These are phyloP conservation scores for Oreochromis niloticus DNA, from an alignment of 2,113 vertebrate species.

Conservation along the genomic window DNA sequence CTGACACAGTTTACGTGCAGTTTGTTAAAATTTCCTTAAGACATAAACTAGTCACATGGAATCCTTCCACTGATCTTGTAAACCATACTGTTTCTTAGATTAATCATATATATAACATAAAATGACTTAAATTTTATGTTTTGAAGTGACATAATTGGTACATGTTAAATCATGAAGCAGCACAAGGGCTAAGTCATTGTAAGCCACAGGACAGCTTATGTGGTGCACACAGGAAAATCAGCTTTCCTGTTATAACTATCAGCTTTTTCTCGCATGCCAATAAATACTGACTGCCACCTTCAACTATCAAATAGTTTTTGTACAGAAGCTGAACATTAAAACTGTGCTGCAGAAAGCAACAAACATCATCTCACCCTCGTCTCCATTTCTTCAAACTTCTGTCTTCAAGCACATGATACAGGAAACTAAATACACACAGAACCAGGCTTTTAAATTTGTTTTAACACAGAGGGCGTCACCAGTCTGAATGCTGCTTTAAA, in stretches of 20 bases:
- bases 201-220: neutral
- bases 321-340: neutral
- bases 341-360: neutral
- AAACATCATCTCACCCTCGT: neutral
- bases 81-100: neutral
- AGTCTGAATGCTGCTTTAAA: neutral
- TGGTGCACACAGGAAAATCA: neutral
- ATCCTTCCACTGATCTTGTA: neutral
- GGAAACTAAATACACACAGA: neutral
- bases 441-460: neutral
- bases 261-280: neutral
- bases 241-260: neutral
- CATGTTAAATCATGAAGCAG: neutral
- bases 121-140: neutral
- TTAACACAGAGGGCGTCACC: neutral
- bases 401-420: neutral
- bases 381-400: neutral
- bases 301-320: neutral
- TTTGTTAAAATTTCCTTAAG: neutral
- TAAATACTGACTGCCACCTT: neutral
- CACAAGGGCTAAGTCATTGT: neutral
- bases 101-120: neutral
- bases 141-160: neutral
- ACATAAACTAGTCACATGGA: neutral
- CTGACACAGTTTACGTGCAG: neutral